phyloP scores from a whole-genome alignment of 2,888 invertebrate genomes.

The Drosophila birchii region DNA sequence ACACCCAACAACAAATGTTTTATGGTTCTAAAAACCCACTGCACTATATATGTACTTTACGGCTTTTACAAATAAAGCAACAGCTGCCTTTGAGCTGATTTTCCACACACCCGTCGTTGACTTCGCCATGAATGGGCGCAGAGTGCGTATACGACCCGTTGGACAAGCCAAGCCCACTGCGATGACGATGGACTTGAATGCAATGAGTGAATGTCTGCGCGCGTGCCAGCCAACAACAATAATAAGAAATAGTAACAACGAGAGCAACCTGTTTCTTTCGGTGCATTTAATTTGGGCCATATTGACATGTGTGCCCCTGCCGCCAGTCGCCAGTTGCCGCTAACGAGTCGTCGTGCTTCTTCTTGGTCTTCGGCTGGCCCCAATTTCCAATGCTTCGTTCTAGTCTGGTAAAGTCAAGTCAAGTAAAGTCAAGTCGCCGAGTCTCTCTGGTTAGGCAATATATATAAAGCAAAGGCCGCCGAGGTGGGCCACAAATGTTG shows the following conservation, averaged over 20 bases:
- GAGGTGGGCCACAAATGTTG: conserved; percentile 48
- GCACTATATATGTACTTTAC: conserved; percentile 20
- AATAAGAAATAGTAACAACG: conserved; percentile 23
- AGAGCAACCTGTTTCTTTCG: conserved; percentile 66
- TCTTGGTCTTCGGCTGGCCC: conserved; percentile 51
- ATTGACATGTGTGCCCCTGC: conserved; percentile 73
- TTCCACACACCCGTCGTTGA: conserved; percentile 26
- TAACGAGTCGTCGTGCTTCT: conserved; percentile 61
- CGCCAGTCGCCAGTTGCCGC: conserved; percentile 32
- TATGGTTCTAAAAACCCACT: conserved; percentile 25
- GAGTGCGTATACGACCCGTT: conserved; percentile 59
- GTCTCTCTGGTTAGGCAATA: conserved; percentile 1
- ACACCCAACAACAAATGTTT: conserved; percentile 13
- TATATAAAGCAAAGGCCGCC: conserved; percentile 34
- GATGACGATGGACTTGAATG: conserved; percentile 19
- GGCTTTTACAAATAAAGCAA: conserved; percentile 33
- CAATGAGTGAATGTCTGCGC: conserved; percentile 66
- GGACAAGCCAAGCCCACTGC: conserved; percentile 21
- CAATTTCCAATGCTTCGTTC: conserved; percentile 53
- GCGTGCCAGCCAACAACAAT: conserved; percentile 63
- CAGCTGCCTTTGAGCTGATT: conserved; percentile 10
- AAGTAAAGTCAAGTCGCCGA: conserved; percentile 37
- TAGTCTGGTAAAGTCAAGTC: conserved; percentile 57
- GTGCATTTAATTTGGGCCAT: conserved; percentile 72
- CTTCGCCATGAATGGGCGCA: conserved; percentile 62